phyloP scores from a whole-genome alignment of 2,888 invertebrate genomes.

The Norana najaformis region DNA sequence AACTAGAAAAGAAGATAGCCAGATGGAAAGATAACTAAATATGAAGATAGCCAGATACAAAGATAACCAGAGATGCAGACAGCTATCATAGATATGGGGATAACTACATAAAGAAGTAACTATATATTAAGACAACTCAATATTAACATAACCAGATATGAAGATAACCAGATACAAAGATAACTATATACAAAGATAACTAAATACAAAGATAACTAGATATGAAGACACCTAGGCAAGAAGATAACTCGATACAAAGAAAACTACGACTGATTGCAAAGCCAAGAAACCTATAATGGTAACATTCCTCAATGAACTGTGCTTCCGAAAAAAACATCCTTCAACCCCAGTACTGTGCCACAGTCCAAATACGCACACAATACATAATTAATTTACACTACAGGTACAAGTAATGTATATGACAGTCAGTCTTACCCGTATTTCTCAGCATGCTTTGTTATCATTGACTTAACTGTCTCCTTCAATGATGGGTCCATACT shows the following conservation, averaged over 20 bases:
- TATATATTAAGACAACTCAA: neutral
- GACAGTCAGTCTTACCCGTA: constrained; percentile 55
- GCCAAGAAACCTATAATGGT: too few relatives aligned
- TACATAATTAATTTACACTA: neutral
- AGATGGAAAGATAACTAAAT: too few relatives aligned
- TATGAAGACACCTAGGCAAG: too few relatives aligned
- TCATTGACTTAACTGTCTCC: constrained; percentile 70
- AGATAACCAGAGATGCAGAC: neutral
- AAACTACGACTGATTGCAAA: too few relatives aligned
- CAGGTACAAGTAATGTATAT: neutral
- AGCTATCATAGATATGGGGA: too few relatives aligned
- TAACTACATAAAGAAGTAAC: neutral
- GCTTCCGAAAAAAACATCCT: too few relatives aligned
- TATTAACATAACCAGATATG: too few relatives aligned
- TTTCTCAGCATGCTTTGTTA: constrained; percentile 65
- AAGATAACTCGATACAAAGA: neutral
- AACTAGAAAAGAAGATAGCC: too few relatives aligned
- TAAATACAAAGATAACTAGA: neutral
- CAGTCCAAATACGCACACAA: neutral
- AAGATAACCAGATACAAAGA: neutral
- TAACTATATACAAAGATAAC: neutral
- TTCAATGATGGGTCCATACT: constrained; percentile 86
- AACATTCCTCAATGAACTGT: too few relatives aligned
- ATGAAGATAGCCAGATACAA: neutral
- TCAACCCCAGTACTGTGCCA: too few relatives aligned